Percentiles rank a stretch among this genome's conserved stretches.
Conservation (phyloP, 1,140 invertebrate genomes). For the Probaryconus sp. region DNA sequence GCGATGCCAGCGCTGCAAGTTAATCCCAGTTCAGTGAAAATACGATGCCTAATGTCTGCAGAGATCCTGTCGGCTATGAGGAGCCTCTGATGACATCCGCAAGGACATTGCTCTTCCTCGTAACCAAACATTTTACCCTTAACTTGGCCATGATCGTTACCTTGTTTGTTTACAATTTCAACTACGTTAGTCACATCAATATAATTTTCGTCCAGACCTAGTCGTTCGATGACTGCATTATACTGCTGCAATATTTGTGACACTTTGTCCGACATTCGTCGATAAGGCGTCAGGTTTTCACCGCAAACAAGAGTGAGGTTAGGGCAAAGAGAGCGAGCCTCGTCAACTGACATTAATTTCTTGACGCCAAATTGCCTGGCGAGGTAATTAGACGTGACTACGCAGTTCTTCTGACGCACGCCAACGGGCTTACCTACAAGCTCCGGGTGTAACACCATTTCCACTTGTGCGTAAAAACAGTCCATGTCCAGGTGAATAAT, state of each 20-base stretch:
- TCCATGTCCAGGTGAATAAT: constrained; percentile 89
- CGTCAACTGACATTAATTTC: constrained; percentile 85
- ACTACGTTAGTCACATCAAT: constrained; percentile 86
- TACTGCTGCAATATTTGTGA: constrained; percentile 83
- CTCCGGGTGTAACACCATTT: constrained; percentile 84
- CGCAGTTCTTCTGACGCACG: constrained; percentile 87
- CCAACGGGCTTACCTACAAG: constrained; percentile 83
- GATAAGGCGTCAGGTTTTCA: constrained; percentile 86
- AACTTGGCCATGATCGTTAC: constrained; percentile 31
- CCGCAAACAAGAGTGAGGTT: constrained; percentile 84
- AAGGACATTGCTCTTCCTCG: constrained; percentile 80
- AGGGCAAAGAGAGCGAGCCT: constrained; percentile 84
- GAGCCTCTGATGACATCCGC: constrained; percentile 84
- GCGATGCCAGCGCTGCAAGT: constrained; percentile 90
- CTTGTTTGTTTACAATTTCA: constrained; percentile 64
- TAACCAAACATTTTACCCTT: constrained; percentile 80
- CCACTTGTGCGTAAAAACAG: constrained; percentile 91
- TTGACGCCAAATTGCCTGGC: constrained; percentile 84
- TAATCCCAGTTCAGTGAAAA: constrained; percentile 83
- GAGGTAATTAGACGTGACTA: constrained; percentile 89
- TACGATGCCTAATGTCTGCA: constrained; percentile 83
- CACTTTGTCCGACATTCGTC: constrained; percentile 84
- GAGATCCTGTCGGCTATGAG: constrained; percentile 84
- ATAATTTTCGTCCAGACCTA: constrained; percentile 90
- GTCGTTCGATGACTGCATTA: constrained; percentile 84